phyloP scores from a whole-genome alignment of 1,140 invertebrate genomes.

The Drosophila nebulosa region DNA sequence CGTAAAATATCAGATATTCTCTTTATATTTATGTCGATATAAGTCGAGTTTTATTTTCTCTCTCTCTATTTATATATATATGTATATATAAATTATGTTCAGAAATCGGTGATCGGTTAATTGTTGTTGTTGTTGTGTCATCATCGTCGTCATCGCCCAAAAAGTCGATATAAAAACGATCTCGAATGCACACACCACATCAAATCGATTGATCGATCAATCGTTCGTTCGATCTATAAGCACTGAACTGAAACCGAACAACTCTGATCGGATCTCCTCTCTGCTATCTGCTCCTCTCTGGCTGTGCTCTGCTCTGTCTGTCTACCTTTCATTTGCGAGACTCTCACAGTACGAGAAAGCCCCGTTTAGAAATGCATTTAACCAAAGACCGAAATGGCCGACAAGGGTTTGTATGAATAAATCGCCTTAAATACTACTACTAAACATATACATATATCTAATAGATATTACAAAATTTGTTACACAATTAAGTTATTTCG shows the following conservation, averaged over 20 bases:
- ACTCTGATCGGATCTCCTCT: background rate
- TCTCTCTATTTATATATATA: background rate
- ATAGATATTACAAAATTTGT: background rate
- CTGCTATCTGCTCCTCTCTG: constrained; percentile 16
- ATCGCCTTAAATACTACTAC: constrained; percentile 52
- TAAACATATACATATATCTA: constrained; percentile 19
- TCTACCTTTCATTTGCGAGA: constrained; percentile 51
- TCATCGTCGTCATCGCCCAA: constrained; percentile 49
- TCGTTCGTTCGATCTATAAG: background rate
- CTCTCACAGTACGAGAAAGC: constrained; percentile 62
- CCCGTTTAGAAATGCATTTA: constrained; percentile 70
- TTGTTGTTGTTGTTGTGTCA: constrained; percentile 51
- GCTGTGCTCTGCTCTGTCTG: constrained; percentile 64
- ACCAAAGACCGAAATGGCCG: constrained; percentile 43
- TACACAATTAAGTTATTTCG: background rate
- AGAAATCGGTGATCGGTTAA: constrained; percentile 57
- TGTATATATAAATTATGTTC: constrained; percentile 58
- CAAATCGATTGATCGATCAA: background rate
- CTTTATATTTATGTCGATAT: constrained; percentile 11
- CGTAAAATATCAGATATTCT: constrained; percentile 1
- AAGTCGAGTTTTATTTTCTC: constrained; percentile 72
- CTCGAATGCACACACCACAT: background rate
- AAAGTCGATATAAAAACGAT: background rate
- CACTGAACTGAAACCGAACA: background rate
- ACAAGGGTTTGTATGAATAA: constrained; percentile 75